Base-by-base conservation (phyloP, 2,888 invertebrate species). In the Xiphydria camelus region DNA sequence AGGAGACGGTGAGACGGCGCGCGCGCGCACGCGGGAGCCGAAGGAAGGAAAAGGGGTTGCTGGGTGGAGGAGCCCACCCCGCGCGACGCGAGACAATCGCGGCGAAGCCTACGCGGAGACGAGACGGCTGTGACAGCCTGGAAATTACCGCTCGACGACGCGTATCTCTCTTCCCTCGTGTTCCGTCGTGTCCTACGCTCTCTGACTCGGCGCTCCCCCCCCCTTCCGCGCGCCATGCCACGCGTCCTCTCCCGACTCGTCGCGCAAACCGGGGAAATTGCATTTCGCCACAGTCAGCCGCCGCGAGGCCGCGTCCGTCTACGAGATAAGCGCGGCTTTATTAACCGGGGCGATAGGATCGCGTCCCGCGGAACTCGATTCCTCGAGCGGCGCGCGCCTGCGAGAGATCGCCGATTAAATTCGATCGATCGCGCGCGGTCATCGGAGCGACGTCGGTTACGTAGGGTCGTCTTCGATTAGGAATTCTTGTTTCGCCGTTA, bases 131-230 rank as follows among this genome's bases (percentile, higher is more conserved):
- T 68, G 70, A 69, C 68, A 69, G 68, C 53, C 63, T 67, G 68
- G 66, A 68, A 71, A 71, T 70, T 70, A 67, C 68, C 59, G 62
- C 63, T 63, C 59, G 61, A 58, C 61, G 57, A 15, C 21, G 33
- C 33, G 15, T 18, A 18, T 33, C 15, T 33, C 33, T 33, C 33
- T 3, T 23, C 23, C n/a, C 33, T 33, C 33, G 18, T 33, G 33
- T 33, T 33, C 33, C 33, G 33, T 18, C 10, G 15, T 18, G 33
- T 33, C 17, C 33, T 17, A 17, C 33, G 33, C 17, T 33, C 33
- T 17, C 18, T 5, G 5, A 33, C 18, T 33, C 18, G 9, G 33
- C 15, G n/a, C 18, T 14, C 14, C 14, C n/a, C 33, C 17, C 18
- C 15, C n/a, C n/a, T 33, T 33, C 9, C 18, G 6, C 33, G 3